Conservation (phyloP, 2,888 invertebrate species). For the Bombylius major region DNA sequence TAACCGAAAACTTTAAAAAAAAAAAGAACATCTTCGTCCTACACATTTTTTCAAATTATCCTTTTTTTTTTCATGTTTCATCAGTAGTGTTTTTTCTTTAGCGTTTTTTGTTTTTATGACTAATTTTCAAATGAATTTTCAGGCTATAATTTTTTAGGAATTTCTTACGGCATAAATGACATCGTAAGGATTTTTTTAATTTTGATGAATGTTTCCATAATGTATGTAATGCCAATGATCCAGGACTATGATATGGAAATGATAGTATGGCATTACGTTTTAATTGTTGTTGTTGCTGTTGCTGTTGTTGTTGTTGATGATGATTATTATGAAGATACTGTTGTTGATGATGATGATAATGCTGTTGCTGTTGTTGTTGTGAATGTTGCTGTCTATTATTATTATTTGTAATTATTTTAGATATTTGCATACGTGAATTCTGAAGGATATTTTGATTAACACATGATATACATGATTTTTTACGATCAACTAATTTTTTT, state of each 20-base stretch:
- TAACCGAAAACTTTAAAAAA: no score
- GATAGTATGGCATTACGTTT: neutral
- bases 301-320: neutral
- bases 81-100: neutral
- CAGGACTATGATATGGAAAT: slow-evolving; percentile 38
- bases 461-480: slow-evolving; percentile 29
- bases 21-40: no score
- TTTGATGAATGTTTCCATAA: slow-evolving; percentile 38
- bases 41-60: no score
- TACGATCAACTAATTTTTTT: slow-evolving; percentile 30
- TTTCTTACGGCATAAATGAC: slow-evolving; percentile 22
- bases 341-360: no score
- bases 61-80: no score
- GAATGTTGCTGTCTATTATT: neutral
- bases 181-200: slow-evolving; percentile 15
- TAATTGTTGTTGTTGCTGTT: neutral
- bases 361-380: no score
- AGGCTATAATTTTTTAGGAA: slow-evolving; percentile 28
- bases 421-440: no score
- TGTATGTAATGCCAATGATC: slow-evolving; percentile 39
- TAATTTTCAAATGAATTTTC: slow-evolving; percentile 26
- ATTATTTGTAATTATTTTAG: neutral
- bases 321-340: no score
- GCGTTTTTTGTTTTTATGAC: slow-evolving; percentile 10
- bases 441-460: slow-evolving; percentile 12